phyloP scores from a whole-genome alignment of 2,113 vertebrate genomes.

The Amazona guildingii region DNA sequence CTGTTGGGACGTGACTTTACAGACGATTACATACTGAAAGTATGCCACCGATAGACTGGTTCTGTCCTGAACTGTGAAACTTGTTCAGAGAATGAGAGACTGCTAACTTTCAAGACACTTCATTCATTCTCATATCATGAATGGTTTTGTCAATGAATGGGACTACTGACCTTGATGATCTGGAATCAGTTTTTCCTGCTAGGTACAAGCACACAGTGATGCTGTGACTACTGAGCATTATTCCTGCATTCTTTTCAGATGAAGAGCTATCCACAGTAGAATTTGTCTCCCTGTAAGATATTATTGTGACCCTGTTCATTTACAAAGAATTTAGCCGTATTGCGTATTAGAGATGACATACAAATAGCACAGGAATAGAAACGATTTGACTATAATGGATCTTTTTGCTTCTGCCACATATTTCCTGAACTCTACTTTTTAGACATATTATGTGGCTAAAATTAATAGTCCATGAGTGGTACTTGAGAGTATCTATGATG shows the following conservation, averaged over 20 bases:
- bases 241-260: background rate
- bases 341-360: background rate
- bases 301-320: background rate
- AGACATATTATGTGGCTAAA: background rate
- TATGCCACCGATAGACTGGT: conserved; percentile 11
- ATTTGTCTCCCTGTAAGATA: background rate
- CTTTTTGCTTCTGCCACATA: background rate
- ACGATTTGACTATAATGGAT: background rate
- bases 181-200: conserved; percentile 7
- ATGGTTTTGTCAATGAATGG: conserved; percentile 37
- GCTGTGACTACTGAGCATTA: background rate
- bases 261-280: background rate
- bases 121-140: conserved; percentile 54
- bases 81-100: background rate
- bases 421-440: background rate
- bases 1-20: conserved; percentile 56
- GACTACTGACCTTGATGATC: conserved; percentile 16
- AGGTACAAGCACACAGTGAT: background rate
- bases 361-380: background rate
- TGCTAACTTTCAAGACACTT: conserved; percentile 15
- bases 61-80: conserved; percentile 44
- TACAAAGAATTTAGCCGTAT: background rate
- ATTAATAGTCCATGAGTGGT: background rate
- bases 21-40: conserved; percentile 44
- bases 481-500: background rate